Evolutionary conservation across 1,140 invertebrate species (phyloP).

Genomic region (Bombus affinis): DNA sequence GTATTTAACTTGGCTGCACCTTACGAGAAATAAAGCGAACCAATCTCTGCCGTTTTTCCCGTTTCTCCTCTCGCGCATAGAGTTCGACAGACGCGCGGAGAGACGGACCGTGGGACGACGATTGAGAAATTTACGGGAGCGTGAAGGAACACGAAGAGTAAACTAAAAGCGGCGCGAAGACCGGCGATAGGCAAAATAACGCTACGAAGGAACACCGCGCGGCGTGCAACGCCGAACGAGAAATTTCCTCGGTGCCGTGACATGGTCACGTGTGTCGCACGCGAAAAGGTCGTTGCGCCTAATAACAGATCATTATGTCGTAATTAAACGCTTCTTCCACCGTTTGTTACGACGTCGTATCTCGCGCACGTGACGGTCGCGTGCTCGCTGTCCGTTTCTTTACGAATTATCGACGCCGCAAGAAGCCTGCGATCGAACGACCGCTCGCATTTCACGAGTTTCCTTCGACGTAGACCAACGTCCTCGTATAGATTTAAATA

Average conservation of each 20-base stretch:
- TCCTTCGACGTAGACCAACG: background rate
- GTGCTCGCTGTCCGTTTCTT: background rate
- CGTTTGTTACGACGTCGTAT: background rate
- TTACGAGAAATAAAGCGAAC: background rate
- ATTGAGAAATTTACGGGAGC: constrained; percentile 3
- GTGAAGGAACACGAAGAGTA: background rate
- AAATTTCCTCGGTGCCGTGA: background rate
- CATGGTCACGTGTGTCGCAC: background rate
- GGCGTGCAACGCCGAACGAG: background rate
- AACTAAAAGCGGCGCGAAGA: background rate
- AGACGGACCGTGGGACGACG: background rate
- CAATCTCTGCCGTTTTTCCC: background rate
- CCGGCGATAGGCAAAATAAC: background rate
- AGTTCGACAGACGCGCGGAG: background rate
- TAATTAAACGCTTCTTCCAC: constrained; percentile 19
- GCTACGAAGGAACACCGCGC: background rate
- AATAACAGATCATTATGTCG: constrained; percentile 18
- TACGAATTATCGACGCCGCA: background rate
- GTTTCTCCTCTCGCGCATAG: background rate
- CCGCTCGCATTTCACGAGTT: background rate
- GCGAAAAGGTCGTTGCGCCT: constrained; percentile 14
- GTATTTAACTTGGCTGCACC: too few species aligned
- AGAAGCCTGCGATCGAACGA: background rate
- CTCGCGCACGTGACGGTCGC: background rate
- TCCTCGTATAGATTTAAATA: background rate